A percentile compares a stretch with the other conserved stretches of the same genome.
phyloP scores from a whole-genome alignment of 2,113 vertebrate genomes.

The Scolopax mira region DNA sequence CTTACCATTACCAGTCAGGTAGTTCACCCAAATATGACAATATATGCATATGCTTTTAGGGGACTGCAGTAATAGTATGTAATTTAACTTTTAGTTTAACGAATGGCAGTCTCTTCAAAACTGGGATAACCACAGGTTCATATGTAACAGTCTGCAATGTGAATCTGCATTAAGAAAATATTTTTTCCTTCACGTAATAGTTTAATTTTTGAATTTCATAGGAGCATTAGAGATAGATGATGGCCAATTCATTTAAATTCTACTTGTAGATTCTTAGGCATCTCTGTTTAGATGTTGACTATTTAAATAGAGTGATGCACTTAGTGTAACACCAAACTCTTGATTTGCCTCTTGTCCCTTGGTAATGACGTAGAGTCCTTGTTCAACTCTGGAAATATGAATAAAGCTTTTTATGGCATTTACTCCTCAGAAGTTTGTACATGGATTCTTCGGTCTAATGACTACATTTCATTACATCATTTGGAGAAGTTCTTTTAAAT shows the following conservation, averaged over 20 bases:
- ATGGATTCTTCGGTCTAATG: neutral
- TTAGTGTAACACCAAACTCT: neutral
- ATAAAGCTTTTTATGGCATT: neutral
- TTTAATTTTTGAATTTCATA: neutral
- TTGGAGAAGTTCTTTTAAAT: neutral
- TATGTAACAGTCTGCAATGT: neutral
- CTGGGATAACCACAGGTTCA: neutral
- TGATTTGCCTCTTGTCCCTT: neutral
- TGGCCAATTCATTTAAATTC: neutral
- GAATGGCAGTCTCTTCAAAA: neutral
- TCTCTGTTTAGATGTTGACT: neutral
- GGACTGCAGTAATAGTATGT: neutral
- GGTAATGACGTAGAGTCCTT: neutral
- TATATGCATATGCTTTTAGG: neutral
- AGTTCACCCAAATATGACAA: neutral
- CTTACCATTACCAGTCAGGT: neutral
- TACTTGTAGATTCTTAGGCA: neutral
- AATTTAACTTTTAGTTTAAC: neutral
- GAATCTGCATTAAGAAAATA: neutral
- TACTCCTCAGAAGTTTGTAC: neutral
- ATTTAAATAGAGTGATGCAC: neutral
- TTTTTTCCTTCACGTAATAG: neutral
- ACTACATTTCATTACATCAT: accelerated
- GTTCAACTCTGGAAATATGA: neutral
- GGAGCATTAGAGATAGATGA: neutral